Evolutionary conservation across 2,113 vertebrate genomes (phyloP), one percentile per base, ranked within the genome.

Genomic region (Craseonycteris thonglongyai): DNA sequence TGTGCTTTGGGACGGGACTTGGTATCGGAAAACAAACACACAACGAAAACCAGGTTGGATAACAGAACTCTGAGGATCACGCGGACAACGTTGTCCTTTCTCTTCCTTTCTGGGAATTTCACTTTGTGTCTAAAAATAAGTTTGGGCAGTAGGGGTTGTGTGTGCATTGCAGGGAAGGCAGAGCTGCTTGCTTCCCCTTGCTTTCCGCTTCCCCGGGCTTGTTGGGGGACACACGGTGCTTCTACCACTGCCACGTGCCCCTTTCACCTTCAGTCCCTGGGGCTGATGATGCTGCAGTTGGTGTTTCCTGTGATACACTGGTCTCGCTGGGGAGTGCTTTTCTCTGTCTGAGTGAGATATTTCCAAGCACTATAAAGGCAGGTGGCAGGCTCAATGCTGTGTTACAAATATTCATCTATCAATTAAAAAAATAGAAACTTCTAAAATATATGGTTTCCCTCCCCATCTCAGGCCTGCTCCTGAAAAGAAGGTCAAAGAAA

Each of bases 401-500:
- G 0, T 49, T 87, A 80, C 42, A 59, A 51, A 59, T 51, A 56
- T 38, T 90, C 59, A 65, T 71, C 58, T 89, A 16, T 51, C 35
- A 18, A 59, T 93, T 0, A 49, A 35, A 5, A 33, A 58, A 90
- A 33, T 24, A 54, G 22, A 75, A 63, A 69, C 65, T 83, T 82
- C 58, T n/a, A 19, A 83, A 85, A 78, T 28, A 51, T 83, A 11
- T n/a, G 0, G 0, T 16, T 92, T 95, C 9, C 13, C 51, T 76
- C 19, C 33, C 21, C 0, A 59, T 45, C 18, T 97, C 12, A 18
- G 33, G 76, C 68, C 21, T 84, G 35, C 58, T 93, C 26, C 22
- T 58, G 76, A 74, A 84, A 74, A 51, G 94, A 96, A 95, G 88
- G 93, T 89, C 56, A 89, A 80, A 85, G 61, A n/a, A 54, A 56